Evolutionary conservation across 2,797 vertebrate species (phyloP), one percentile per base, ranked within the genome.

Genomic region (Enteromius argenteus): DNA sequence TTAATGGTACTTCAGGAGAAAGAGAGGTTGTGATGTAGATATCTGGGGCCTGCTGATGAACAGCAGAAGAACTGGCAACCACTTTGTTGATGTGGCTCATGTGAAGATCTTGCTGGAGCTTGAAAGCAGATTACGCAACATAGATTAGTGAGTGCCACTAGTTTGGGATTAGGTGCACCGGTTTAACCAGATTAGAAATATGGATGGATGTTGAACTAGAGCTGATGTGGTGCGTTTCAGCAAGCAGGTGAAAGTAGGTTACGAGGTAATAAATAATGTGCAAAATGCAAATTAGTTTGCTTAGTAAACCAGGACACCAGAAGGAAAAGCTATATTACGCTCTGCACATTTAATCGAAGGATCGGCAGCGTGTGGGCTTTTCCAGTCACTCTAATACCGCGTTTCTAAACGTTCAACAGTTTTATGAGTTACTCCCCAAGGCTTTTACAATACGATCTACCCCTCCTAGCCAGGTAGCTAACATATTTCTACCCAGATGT

Each of bases 1-100:
- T 85, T 86, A 86, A 90, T 91, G 89, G 83, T 39, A 84, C 86
- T 83, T 81, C 62, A 75, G 62, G 46, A 89, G 35, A 72, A 85
- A 73, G 86, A 68, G 51, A 81, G 58, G 75, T 37, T 46, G 30
- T 32, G 42, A 32, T 32, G 49, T 17, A 67, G 35, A 39, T 68
- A 80, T 39, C 27, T 32, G 13, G 30, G 11, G 21, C 23, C 14
- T 3, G 15, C 42, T 15, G 39, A 21, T 8, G 13, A 53, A 64
- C 58, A 17, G 19, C 10, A 23, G 35, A 62, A 64, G 42, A 30
- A 64, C 21, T 77, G 69, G 75, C 8, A 67, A 73, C 49, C 19
- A 27, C 51, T 42, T 14, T 76, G n/a, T 64, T 74, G 5, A 49
- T 71, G 27, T n/a, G 46, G 78, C 77, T 75, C 21, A 35, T 15